Evolutionary conservation across 1,140 invertebrate genomes (phyloP).

Genomic region (Arctopsyche grandis): DNA sequence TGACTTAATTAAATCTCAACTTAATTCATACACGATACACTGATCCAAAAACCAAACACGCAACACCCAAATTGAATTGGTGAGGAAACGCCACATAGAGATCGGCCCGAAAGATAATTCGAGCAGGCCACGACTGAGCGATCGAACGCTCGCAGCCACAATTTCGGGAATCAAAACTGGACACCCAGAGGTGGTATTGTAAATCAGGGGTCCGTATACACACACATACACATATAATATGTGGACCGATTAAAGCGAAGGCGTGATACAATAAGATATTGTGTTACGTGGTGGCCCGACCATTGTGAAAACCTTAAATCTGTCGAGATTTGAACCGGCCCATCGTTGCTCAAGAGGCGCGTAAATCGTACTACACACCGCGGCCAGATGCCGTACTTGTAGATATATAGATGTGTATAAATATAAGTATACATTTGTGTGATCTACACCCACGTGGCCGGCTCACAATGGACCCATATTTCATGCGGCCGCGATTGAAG

Average conservation of each 20-base stretch:
- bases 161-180: not conserved
- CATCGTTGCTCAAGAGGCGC: not conserved
- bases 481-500: conserved; percentile 1
- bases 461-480: conserved; percentile 3
- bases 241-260: too few relatives aligned
- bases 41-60: too few relatives aligned
- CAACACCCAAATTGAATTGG: too few relatives aligned
- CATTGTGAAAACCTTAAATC: not conserved
- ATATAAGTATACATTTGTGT: not conserved
- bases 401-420: too few relatives aligned
- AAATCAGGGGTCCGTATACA: not conserved
- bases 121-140: not conserved
- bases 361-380: not conserved
- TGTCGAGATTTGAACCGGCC: not conserved
- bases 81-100: too few relatives aligned
- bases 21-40: too few relatives aligned
- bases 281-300: not conserved
- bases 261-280: too few relatives aligned
- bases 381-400: too few relatives aligned
- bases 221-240: too few relatives aligned
- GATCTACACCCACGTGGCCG: not conserved
- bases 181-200: not conserved
- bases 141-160: not conserved
- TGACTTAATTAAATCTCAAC: too few relatives aligned
- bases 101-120: not conserved